A percentile compares a stretch with the other conserved stretches of the same genome.
Evolutionary conservation across 2,888 invertebrate genomes (phyloP).

Genomic region (Agriopis aurantiaria): DNA sequence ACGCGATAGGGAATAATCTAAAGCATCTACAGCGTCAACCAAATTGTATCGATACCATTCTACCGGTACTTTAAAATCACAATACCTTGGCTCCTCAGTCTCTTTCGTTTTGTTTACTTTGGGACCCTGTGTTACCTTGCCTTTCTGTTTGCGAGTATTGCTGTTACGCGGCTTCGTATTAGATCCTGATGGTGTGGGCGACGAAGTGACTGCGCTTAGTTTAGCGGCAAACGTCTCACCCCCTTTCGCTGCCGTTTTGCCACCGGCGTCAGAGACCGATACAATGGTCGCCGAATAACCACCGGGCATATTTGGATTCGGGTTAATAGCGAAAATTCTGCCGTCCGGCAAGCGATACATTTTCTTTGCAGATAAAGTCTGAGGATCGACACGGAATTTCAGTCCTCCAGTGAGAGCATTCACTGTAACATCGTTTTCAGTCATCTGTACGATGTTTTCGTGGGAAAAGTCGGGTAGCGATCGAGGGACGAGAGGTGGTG

Average conservation of each 20-base stretch:
- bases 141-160: constrained; percentile 23
- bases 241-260: constrained; percentile 57
- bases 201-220: constrained; percentile 63
- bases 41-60: constrained; percentile 88
- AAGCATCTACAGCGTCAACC: constrained; percentile 84
- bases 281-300: constrained; percentile 85
- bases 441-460: constrained; percentile 82
- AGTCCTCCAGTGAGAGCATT: constrained; percentile 79
- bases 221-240: constrained; percentile 76
- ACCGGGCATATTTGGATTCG: constrained; percentile 81
- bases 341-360: constrained; percentile 84
- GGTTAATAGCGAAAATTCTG: constrained; percentile 81
- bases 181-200: constrained; percentile 25
- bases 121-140: constrained; percentile 11
- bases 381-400: constrained; percentile 82
- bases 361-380: constrained; percentile 82
- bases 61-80: constrained; percentile 74
- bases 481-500: constrained; percentile 58
- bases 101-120: constrained; percentile 40
- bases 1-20: constrained; percentile 84
- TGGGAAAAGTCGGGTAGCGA: constrained; percentile 58
- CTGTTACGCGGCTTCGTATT: constrained; percentile 16
- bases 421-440: constrained; percentile 83
- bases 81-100: constrained; percentile 52
- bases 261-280: constrained; percentile 69